phyloP scores from a whole-genome alignment of 2,113 vertebrate genomes.

The Sturnus vulgaris region DNA sequence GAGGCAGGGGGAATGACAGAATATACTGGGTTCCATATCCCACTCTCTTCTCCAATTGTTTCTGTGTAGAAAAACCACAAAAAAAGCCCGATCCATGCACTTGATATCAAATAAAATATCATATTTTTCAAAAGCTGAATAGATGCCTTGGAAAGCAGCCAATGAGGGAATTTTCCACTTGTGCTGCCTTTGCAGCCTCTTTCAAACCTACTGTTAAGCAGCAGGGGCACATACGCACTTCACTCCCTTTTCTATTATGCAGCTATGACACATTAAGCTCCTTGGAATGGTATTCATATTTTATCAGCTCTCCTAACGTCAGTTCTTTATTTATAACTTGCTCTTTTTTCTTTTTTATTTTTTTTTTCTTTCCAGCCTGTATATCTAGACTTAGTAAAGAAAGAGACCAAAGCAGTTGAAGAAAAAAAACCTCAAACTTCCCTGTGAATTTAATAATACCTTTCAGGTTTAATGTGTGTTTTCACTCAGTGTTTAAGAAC shows the following conservation, averaged over 20 bases:
- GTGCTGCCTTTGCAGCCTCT: slow-evolving; percentile 40
- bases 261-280: slow-evolving; percentile 55
- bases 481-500: slow-evolving; percentile 1
- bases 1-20: background rate
- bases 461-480: background rate
- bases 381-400: slow-evolving; percentile 40
- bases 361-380: background rate
- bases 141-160: slow-evolving; percentile 35
- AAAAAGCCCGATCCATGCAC: background rate
- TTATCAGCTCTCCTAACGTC: slow-evolving; percentile 55
- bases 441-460: slow-evolving; percentile 11
- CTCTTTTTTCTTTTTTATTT: background rate
- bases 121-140: slow-evolving; percentile 43
- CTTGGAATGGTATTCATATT: slow-evolving; percentile 62
- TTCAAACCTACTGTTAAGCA: slow-evolving; percentile 40
- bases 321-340: slow-evolving; percentile 38
- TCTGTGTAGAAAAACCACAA: background rate
- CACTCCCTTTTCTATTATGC: slow-evolving; percentile 50
- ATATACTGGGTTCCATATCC: background rate
- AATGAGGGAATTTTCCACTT: slow-evolving; percentile 47
- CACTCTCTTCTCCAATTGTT: background rate
- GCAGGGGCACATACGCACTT: slow-evolving; percentile 30
- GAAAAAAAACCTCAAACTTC: background rate
- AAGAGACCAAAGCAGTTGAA: background rate
- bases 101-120: slow-evolving; percentile 43